Percentiles rank a stretch among this genome's conserved stretches.
phyloP scores from a whole-genome alignment of 2,113 vertebrate genomes.

The Thomomys bottae region DNA sequence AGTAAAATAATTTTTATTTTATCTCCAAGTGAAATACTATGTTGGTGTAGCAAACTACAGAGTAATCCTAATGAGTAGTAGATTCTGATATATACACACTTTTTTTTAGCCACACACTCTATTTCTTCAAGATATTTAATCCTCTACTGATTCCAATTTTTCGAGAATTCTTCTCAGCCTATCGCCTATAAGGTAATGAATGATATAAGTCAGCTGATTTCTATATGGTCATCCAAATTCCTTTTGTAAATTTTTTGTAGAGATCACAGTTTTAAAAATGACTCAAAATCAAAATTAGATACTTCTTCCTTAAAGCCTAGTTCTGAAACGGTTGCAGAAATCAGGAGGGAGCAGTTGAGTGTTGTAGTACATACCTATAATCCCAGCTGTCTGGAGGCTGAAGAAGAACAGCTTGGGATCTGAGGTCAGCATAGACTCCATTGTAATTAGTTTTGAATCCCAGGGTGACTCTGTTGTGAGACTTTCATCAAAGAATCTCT shows the following conservation, averaged over 20 bases:
- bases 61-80: not conserved
- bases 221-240: not conserved
- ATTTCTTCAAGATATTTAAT: constrained; percentile 3
- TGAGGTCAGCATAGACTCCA: not conserved
- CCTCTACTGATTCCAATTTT: not conserved
- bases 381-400: no score
- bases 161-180: not conserved
- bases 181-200: not conserved
- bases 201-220: not conserved
- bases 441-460: no score
- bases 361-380: no score
- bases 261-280: not conserved
- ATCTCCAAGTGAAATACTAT: not conserved
- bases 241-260: not conserved
- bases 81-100: not conserved
- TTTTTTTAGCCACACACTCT: not conserved
- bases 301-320: not conserved
- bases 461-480: no score
- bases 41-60: not conserved
- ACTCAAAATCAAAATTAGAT: not conserved
- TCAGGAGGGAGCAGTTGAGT: not conserved
- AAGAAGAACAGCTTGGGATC: not conserved
- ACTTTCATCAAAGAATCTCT: no score
- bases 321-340: not conserved
- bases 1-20: not conserved